Evolutionary conservation across 2,797 vertebrate genomes (phyloP), one percentile per base, ranked within the genome.

Genomic region (Gymnoscopelus microlampas): DNA sequence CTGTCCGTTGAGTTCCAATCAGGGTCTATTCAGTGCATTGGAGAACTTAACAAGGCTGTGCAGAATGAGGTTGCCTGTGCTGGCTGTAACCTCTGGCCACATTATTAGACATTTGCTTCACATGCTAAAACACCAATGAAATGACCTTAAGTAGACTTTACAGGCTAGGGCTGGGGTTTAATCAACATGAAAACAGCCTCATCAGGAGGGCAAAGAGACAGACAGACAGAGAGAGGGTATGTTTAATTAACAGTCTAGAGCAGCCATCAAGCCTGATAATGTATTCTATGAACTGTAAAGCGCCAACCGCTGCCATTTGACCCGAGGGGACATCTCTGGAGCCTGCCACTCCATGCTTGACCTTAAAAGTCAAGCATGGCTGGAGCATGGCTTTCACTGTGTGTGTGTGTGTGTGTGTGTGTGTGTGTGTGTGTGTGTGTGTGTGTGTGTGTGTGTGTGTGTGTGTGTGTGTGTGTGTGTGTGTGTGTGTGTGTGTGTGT

Each of bases 1-100:
- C 35, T 74, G 80, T 80, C 26, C 67, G 78, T 87, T 66, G 72
- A 53, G 24, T 70, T 71, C 51, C 44, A 79, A 77, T 81, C 71
- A 74, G 24, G 29, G 4, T 23, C n/a, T 35, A 50, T 75, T 63
- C 56, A 56, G 55, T 39, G 59, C n/a, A 39, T 2, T 49, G 32
- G 23, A 66, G 63, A 57, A 29, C 26, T 29, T 29, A 29, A 29
- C 26, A 29, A 29, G 26, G 26, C 26, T 3, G 26, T 29, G 26
- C 35, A 29, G 11, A 71, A 59, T 53, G 19, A 26, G 54, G 54
- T 26, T 53, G 54, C 29, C 10, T 35, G 54, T 32, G 24, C 10
- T 53, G 54, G 48, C 39, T 48, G 24, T 56, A 11, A 10, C 44
- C 13, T 24, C 23, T 29, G 26, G 26, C 15, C 26, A 60, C 9